These are phyloP conservation scores for Galeopterus variegatus DNA, from an alignment of 2,113 vertebrate species.

Conservation along the genomic window DNA sequence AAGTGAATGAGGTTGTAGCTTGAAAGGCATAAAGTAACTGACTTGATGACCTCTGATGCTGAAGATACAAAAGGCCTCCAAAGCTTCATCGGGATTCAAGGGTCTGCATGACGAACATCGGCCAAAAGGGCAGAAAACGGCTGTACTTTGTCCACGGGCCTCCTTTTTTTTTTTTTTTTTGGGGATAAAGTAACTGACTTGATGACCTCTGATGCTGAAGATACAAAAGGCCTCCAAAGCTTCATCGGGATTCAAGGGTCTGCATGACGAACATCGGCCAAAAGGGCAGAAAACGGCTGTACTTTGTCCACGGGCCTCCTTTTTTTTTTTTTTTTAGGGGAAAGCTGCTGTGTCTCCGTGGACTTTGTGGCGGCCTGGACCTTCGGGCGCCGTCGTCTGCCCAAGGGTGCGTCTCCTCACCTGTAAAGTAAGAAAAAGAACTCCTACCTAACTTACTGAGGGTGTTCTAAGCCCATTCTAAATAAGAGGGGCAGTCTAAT, in stretches of 20 bases:
- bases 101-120: background rate
- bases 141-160: conserved; percentile 4
- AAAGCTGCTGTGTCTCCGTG: background rate
- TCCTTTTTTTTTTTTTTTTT: too few species aligned
- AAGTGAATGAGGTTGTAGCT: conserved; percentile 51
- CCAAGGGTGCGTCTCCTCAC: background rate
- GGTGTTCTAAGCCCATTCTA: background rate
- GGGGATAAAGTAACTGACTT: conserved; percentile 75
- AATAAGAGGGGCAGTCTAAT: background rate
- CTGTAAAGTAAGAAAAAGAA: background rate
- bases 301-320: background rate
- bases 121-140: background rate
- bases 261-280: background rate
- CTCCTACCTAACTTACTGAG: background rate
- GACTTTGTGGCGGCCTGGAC: background rate
- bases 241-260: background rate
- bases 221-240: conserved; percentile 40
- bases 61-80: conserved; percentile 38
- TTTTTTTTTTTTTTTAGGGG: too few species aligned
- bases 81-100: conserved; percentile 6
- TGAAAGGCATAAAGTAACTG: conserved; percentile 70
- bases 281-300: background rate
- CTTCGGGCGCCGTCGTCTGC: background rate
- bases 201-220: conserved; percentile 50
- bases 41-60: conserved; percentile 67